These are phyloP conservation scores for Glyptemys insculpta DNA, from an alignment of 2,797 vertebrate species.

Conservation along the genomic window DNA sequence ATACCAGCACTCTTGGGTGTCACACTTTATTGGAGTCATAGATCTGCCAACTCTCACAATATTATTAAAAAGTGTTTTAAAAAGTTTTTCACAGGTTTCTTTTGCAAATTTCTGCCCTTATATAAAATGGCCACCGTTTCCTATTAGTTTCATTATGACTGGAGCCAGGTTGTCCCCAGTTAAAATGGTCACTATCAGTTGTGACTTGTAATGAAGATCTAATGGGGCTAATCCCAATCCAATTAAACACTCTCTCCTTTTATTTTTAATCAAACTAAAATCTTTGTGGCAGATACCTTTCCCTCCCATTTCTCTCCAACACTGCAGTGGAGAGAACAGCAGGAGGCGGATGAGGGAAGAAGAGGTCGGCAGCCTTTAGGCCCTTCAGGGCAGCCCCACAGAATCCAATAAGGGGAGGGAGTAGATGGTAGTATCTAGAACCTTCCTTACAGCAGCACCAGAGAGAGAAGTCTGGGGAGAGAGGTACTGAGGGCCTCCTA, in stretches of 20 bases:
- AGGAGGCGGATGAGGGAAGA: not conserved
- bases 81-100: not conserved
- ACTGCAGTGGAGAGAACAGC: not conserved
- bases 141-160: not conserved
- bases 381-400: not conserved
- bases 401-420: not conserved
- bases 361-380: not conserved
- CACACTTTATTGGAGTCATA: not conserved
- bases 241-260: not conserved
- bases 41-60: not conserved
- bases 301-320: not conserved
- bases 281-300: not conserved
- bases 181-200: not conserved
- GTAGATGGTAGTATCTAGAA: not conserved
- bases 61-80: not conserved
- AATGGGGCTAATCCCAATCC: not conserved
- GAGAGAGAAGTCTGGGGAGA: not conserved
- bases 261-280: not conserved
- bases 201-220: not conserved
- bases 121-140: rapidly evolving
- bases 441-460: not conserved
- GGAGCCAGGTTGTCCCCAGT: not conserved
- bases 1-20: not conserved
- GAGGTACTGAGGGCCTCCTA: not conserved
- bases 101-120: not conserved